Conservation (phyloP, 92 coral and sea anemone species). For the Scolanthus callimorphus region DNA sequence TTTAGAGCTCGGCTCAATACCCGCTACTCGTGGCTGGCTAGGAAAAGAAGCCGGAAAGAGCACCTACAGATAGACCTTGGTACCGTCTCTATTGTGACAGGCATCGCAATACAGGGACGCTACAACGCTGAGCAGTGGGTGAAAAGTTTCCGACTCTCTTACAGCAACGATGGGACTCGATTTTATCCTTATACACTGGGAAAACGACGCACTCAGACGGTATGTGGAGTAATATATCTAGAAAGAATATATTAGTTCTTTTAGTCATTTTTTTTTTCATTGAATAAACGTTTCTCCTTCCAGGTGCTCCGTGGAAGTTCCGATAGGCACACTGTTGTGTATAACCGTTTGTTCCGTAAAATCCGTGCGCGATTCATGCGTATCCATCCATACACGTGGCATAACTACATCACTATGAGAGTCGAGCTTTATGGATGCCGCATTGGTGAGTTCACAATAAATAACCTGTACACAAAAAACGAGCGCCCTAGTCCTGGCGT, state of each 20-base stretch:
- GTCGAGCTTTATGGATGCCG: conserved; percentile 78
- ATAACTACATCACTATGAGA: conserved; percentile 70
- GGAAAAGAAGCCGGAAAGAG: conserved; percentile 53
- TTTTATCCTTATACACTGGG: conserved; percentile 34
- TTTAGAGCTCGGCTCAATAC: conserved; percentile 43
- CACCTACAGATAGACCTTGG: conserved; percentile 79
- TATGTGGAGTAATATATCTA: too few relatives aligned
- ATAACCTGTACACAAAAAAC: too few relatives aligned
- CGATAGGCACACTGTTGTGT: conserved; percentile 60
- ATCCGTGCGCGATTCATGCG: conserved; percentile 81
- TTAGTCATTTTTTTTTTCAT: not conserved
- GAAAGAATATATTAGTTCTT: not conserved
- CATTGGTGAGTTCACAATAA: conserved; percentile 69
- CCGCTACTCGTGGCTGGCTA: conserved; percentile 72
- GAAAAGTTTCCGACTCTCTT: conserved; percentile 52
- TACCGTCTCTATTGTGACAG: conserved; percentile 48
- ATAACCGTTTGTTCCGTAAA: conserved; percentile 57
- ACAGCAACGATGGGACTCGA: conserved; percentile 58
- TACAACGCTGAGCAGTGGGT: conserved; percentile 91
- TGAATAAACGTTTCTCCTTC: not conserved
- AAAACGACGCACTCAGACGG: conserved; percentile 14
- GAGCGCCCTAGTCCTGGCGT: too few relatives aligned
- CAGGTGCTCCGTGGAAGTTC: conserved; percentile 77
- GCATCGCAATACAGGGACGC: conserved; percentile 69
- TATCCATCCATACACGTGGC: conserved; percentile 73